Conservation (phyloP, 2,797 vertebrate species). For the Acanthurus lineatus region DNA sequence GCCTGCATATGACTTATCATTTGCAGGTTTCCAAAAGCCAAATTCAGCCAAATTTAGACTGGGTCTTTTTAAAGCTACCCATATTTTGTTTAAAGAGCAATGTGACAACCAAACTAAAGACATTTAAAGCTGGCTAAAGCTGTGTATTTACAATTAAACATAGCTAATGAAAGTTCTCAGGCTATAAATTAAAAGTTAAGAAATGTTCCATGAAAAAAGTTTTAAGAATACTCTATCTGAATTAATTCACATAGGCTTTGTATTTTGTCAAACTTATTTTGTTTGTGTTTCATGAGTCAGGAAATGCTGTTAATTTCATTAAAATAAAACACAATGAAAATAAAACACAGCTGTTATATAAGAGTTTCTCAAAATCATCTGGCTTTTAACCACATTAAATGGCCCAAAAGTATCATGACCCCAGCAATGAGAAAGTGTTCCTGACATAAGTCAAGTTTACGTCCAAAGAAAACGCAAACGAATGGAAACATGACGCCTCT, state of each 20-base stretch:
- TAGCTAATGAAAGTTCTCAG: conserved; percentile 18
- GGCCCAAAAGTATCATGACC: neutral
- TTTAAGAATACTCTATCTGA: conserved; percentile 1
- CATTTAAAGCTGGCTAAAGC: conserved; percentile 37
- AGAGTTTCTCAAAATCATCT: no score
- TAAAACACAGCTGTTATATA: neutral
- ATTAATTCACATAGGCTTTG: neutral
- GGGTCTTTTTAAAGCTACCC: conserved; percentile 30
- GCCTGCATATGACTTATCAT: neutral
- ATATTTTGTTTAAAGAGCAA: conserved; percentile 41
- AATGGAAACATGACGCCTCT: no score
- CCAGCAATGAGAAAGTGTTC: no score
- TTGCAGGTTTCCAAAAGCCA: conserved; percentile 1
- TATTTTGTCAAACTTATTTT: neutral
- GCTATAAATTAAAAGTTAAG: conserved; percentile 25
- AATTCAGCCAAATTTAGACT: neutral
- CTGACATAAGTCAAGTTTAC: no score
- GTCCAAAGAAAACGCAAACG: no score
- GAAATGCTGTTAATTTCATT: neutral
- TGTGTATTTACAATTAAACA: conserved; percentile 36
- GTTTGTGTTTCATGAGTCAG: neutral
- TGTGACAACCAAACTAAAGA: conserved; percentile 46
- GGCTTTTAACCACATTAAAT: neutral
- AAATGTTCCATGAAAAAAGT: conserved; percentile 28
- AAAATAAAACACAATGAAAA: neutral